Percentiles rank a stretch among this genome's conserved stretches.
Evolutionary conservation across 1,140 invertebrate species (phyloP).

Genomic region (Coboldia fuscipes): DNA sequence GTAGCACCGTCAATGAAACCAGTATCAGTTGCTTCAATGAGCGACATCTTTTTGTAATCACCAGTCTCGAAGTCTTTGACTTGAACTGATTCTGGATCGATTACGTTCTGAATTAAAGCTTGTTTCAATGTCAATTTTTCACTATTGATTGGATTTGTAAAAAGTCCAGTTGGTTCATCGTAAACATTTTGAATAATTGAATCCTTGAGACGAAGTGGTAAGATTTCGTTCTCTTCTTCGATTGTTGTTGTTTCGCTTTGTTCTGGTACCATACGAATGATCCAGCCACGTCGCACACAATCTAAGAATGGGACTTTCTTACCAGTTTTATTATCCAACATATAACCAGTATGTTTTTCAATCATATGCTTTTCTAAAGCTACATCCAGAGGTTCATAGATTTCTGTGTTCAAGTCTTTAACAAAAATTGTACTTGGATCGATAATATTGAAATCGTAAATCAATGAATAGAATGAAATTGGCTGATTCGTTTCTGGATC

Average conservation of each 20-base stretch:
- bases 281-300: slow-evolving; percentile 50
- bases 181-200: slow-evolving; percentile 64
- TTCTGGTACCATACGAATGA: slow-evolving; percentile 33
- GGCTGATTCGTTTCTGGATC: slow-evolving; percentile 51
- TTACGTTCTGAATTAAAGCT: slow-evolving; percentile 48
- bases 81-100: slow-evolving; percentile 63
- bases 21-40: slow-evolving; percentile 50
- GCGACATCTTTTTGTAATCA: slow-evolving; percentile 46
- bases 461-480: slow-evolving; percentile 56
- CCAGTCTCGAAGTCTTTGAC: slow-evolving; percentile 61
- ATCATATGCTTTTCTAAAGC: slow-evolving; percentile 52
- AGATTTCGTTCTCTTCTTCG: slow-evolving; percentile 15
- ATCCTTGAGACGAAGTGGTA: slow-evolving; percentile 66
- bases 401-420: slow-evolving; percentile 45
- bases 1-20: slow-evolving; percentile 52
- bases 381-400: slow-evolving; percentile 45
- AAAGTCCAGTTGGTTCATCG: slow-evolving; percentile 46
- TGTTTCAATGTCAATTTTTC: slow-evolving; percentile 49
- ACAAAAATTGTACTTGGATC: slow-evolving; percentile 55
- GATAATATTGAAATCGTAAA: slow-evolving; percentile 48
- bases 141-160: slow-evolving; percentile 59
- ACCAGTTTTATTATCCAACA: slow-evolving; percentile 64
- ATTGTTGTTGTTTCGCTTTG: slow-evolving; percentile 19
- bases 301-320: slow-evolving; percentile 65
- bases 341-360: slow-evolving; percentile 51